These are phyloP conservation scores for Ericerus pela DNA, from an alignment of 1,140 invertebrate genomes.

Conservation along the genomic window DNA sequence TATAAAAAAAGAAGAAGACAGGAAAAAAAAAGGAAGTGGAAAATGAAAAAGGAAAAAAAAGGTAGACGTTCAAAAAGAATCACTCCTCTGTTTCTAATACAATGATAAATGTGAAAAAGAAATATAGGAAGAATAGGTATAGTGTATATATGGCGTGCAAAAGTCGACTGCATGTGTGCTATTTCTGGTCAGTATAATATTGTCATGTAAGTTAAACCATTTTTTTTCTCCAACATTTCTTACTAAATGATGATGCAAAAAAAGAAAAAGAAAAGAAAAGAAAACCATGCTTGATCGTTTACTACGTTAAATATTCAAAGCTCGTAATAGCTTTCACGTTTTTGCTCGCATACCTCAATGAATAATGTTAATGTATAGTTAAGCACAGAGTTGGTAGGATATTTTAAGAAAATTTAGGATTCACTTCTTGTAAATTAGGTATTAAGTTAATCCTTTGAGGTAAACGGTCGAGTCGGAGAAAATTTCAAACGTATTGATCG, in stretches of 20 bases:
- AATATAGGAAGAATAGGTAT: neutral
- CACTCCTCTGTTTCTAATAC: constrained; percentile 5
- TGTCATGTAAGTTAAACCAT: too few relatives aligned
- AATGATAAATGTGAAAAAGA: constrained; percentile 1
- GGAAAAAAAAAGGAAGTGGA: too few relatives aligned
- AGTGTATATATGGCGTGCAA: neutral
- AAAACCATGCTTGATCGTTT: too few relatives aligned
- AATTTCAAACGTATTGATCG: neutral
- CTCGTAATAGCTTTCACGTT: constrained; percentile 7
- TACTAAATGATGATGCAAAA: too few relatives aligned
- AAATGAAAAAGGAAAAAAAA: too few relatives aligned
- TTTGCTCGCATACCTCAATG: neutral
- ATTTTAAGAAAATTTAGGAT: constrained; percentile 2
- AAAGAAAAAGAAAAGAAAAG: too few relatives aligned
- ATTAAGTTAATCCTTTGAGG: constrained; percentile 5
- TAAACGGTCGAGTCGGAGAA: neutral
- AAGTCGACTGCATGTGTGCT: too few relatives aligned
- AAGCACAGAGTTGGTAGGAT: neutral
- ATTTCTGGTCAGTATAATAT: too few relatives aligned
- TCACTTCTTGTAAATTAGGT: constrained; percentile 5
- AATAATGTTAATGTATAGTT: neutral
- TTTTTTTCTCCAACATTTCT: neutral
- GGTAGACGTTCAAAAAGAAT: neutral
- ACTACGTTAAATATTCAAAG: constrained; percentile 1
- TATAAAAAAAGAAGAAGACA: too few relatives aligned